A percentile compares a stretch with the other conserved stretches of the same genome.
These are phyloP conservation scores for Erithacus rubecula DNA, from an alignment of 2,797 vertebrate species.

Conservation along the genomic window DNA sequence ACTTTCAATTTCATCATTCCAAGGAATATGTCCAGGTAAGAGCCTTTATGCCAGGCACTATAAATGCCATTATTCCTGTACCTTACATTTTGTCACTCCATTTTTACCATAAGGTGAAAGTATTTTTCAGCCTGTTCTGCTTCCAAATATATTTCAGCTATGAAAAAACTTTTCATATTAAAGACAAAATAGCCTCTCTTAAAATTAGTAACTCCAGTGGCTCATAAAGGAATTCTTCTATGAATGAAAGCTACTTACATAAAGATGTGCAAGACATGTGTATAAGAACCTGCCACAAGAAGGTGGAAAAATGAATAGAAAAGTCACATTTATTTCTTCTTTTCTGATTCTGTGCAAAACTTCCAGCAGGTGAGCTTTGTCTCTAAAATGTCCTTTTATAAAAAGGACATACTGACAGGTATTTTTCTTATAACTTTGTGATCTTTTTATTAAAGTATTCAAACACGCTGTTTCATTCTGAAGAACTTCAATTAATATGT, in stretches of 20 bases:
- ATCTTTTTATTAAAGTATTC: neutral
- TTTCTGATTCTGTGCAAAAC: neutral
- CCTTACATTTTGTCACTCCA: neutral
- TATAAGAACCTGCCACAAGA: neutral
- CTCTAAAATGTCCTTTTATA: neutral
- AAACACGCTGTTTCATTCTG: neutral
- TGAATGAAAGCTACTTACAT: neutral
- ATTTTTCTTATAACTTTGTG: neutral
- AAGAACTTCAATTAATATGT: neutral
- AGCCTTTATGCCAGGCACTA: neutral
- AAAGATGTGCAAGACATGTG: neutral
- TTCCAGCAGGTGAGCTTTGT: neutral
- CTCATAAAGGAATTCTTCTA: neutral
- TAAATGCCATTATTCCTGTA: neutral
- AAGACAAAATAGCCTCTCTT: neutral
- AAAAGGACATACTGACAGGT: neutral
- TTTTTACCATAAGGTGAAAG: neutral
- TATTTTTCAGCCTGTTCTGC: neutral
- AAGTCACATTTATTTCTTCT: neutral
- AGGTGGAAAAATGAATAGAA: neutral
- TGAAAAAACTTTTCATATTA: neutral
- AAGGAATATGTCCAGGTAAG: neutral
- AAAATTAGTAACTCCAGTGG: neutral
- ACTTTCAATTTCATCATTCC: neutral
- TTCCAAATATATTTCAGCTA: neutral